Evolutionary conservation across 2,113 vertebrate genomes (phyloP), one percentile per base, ranked within the genome.

Genomic region (Bambusicola thoracicus): DNA sequence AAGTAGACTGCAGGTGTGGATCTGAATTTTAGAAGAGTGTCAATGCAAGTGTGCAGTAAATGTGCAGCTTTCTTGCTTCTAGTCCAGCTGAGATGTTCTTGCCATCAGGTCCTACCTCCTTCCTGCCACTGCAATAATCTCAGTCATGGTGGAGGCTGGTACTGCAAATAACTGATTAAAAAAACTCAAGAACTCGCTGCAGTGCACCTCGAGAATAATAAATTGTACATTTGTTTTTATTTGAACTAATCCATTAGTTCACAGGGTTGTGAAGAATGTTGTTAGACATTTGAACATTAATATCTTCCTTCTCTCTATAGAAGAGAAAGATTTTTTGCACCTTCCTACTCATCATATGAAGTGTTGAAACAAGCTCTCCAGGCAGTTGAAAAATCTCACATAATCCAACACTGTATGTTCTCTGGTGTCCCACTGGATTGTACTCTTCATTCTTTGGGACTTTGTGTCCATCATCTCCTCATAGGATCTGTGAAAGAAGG

Each of bases 321-420:
- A 93, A 95, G 69, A 86, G 73, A 44, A 68, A 44, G 65, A 86
- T 81, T 46, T 65, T 92, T 96, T 91, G 83, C 95, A 94, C 95
- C 94, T 96, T 95, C 93, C 95, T 95, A 96, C 94, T 94, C 95
- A 96, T 95, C 93, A 85, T 89, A 92, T 92, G 95, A 95, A 89
- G 94, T 94, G 95, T 87, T 84, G 81, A 75, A 93, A 41, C 73
- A 61, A 68, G 62, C 69, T 90, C 92, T 68, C 72, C 61, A n/a
- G 76, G 41, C 85, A 75, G 51, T 36, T 61, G 85, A 63, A 63
- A 85, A 88, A 68, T 79, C 69, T 86, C 68, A 1, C 90, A 10
- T 86, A 68, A 56, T 90, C 29, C 77, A 29, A 22, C 62, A 17
- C 40, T 72, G 10, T 8, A n/a, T 51, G 65, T 69, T 92, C 34